Evolutionary conservation across 2,888 invertebrate genomes (phyloP), one percentile per base, ranked within the genome.

Genomic region (Morpho helenor): DNA sequence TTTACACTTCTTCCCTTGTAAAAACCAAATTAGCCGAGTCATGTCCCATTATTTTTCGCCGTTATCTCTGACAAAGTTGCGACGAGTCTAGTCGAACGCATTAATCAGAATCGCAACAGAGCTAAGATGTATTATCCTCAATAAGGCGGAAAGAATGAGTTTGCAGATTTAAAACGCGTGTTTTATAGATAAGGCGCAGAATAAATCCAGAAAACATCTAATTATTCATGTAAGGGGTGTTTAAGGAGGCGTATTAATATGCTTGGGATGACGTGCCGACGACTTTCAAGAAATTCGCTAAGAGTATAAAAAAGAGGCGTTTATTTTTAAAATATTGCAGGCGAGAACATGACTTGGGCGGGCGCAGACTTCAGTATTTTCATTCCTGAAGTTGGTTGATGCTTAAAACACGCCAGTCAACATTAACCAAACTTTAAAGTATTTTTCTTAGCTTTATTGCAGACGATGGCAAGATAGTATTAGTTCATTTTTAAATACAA

Each of bases 141-240:
- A 87, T 89, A 88, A 88, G 84, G 87, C 79, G 79, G 70, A 82
- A 88, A 85, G 84, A 88, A 90, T 89, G 88, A 90, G 77, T 88
- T 85, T 79, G 86, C 85, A 79, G 87, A 85, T 88, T 85, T 85
- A 80, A 87, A 87, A 82, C 83, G 81, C 87, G 86, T 89, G 89
- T 90, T 84, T 76, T 77, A 79, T 74, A 80, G 90, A 89, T 89
- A 88, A 86, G 80, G 74, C 63, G 73, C 69, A 67, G 76, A 77
- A 82, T 82, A 82, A 88, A 87, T 83, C 80, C 77, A 69, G 76
- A 77, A 83, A 86, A 87, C 86, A 87, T 82, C 86, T 88, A 89
- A 89, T 90, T 89, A 89, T 89, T 90, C 89, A 88, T 85, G 88
- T 89, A 82, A 79, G 85, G 88, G 88, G 83, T 82, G 87, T 82